phyloP scores from a whole-genome alignment of 2,888 invertebrate genomes.

The Microplitis manilae region DNA sequence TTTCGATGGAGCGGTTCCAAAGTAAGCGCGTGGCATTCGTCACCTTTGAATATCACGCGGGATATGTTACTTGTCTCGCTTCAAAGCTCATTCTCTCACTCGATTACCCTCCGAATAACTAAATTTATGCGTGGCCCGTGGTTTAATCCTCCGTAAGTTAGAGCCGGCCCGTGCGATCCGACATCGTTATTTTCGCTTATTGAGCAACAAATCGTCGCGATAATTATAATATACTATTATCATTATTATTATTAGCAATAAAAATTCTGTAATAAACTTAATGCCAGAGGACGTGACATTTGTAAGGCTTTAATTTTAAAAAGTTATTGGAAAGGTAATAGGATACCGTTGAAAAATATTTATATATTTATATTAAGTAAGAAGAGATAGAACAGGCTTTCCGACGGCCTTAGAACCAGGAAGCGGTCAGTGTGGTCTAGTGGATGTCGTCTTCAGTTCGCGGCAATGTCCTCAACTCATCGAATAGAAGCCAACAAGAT shows the following conservation, averaged over 20 bases:
- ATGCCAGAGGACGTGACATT: background rate
- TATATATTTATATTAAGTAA: conserved; percentile 10
- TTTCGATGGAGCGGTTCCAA: conserved; percentile 48
- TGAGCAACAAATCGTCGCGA: background rate
- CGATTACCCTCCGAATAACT: conserved; percentile 30
- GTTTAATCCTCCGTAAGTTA: conserved; percentile 36
- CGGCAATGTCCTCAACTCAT: conserved; percentile 13
- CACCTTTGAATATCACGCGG: conserved; percentile 48
- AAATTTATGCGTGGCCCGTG: conserved; percentile 49
- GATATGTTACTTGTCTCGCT: conserved; percentile 8
- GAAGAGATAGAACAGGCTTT: conserved; percentile 2
- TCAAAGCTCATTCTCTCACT: conserved; percentile 22
- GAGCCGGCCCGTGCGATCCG: conserved; percentile 18
- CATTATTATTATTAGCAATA: no score
- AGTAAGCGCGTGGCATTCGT: conserved; percentile 51
- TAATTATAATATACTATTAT: no score
- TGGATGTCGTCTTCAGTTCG: conserved; percentile 38
- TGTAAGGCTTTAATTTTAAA: background rate
- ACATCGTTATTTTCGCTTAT: conserved; percentile 34
- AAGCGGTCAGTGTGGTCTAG: conserved; percentile 40
- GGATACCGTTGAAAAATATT: conserved; percentile 11
- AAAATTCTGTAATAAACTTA: no score
- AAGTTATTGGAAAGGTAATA: background rate
- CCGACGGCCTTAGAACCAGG: conserved; percentile 31
- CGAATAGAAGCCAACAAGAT: conserved; percentile 15